Conservation (phyloP, 2,888 invertebrate species). For the Drosophila bunnanda region DNA sequence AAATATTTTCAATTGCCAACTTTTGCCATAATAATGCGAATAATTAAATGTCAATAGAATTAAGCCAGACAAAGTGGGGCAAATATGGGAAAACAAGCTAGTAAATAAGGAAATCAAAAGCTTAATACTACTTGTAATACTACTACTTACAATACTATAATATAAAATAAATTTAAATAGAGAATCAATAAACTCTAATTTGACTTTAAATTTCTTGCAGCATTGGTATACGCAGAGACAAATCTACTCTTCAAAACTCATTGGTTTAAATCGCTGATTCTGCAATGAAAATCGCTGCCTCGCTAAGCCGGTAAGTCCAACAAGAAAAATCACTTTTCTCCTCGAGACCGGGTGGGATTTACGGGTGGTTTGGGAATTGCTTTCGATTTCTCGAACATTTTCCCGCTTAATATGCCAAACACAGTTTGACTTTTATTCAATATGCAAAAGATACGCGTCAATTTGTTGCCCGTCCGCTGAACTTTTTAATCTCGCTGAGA, state of each 20-base stretch:
- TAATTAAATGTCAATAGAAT: slow-evolving; percentile 75
- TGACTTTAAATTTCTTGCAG: neutral
- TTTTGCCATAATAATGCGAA: slow-evolving; percentile 31
- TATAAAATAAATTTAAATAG: neutral
- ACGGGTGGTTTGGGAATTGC: slow-evolving; percentile 50
- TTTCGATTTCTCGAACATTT: slow-evolving; percentile 65
- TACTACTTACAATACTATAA: too few relatives aligned
- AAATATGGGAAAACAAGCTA: slow-evolving; percentile 18
- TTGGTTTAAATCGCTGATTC: slow-evolving; percentile 63
- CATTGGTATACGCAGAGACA: slow-evolving; percentile 1
- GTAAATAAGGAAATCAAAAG: slow-evolving; percentile 2
- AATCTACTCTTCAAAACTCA: slow-evolving; percentile 39
- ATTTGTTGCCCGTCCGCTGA: slow-evolving; percentile 55
- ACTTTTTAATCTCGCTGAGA: slow-evolving; percentile 58
- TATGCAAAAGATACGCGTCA: slow-evolving; percentile 68
- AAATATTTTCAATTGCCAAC: slow-evolving; percentile 49
- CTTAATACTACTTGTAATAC: neutral
- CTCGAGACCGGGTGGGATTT: slow-evolving; percentile 23
- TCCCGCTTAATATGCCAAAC: slow-evolving; percentile 73
- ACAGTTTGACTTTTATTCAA: slow-evolving; percentile 76
- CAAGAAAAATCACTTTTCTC: slow-evolving; percentile 79
- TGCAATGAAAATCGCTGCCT: slow-evolving; percentile 60
- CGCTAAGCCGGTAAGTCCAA: slow-evolving; percentile 70
- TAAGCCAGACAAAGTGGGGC: slow-evolving; percentile 45
- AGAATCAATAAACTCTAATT: neutral